Conservation (phyloP, 2,797 vertebrate species). For the Melanotaenia trifasciata region DNA sequence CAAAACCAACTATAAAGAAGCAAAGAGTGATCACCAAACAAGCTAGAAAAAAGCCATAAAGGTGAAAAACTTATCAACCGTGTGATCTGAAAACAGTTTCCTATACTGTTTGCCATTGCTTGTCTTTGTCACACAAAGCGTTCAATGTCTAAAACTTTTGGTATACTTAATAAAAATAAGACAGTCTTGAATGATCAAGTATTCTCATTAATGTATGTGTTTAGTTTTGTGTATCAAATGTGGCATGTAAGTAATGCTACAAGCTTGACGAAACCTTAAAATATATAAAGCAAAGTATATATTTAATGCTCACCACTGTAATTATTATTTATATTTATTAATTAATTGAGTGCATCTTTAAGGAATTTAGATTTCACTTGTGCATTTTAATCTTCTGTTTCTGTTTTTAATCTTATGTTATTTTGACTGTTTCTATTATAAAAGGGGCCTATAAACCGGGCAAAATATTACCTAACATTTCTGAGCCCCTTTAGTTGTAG, state of each 20-base stretch:
- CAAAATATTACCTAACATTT: too few relatives aligned
- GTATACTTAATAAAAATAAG: not conserved
- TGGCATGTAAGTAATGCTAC: not conserved
- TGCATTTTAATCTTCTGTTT: not conserved
- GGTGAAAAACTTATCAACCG: not conserved
- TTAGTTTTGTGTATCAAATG: not conserved
- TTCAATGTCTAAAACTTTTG: not conserved
- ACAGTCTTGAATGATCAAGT: not conserved
- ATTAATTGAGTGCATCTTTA: not conserved
- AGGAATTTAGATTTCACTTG: not conserved
- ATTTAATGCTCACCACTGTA: not conserved
- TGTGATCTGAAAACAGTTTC: not conserved
- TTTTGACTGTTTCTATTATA: too few relatives aligned
- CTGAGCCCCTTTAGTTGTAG: too few relatives aligned
- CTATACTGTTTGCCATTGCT: not conserved
- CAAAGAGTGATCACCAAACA: conserved; percentile 62
- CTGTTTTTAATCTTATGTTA: not conserved
- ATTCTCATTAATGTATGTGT: not conserved
- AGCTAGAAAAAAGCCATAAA: conserved; percentile 32
- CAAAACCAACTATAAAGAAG: conserved; percentile 29
- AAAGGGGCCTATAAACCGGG: too few relatives aligned
- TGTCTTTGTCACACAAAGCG: not conserved
- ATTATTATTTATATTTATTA: not conserved
- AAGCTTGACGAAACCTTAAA: not conserved
- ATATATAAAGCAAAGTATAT: not conserved